Percentiles rank a stretch among this genome's conserved stretches.
Evolutionary conservation across 92 coral and sea anemone genomes (phyloP).

Genomic region (Palythoa grandiflora): DNA sequence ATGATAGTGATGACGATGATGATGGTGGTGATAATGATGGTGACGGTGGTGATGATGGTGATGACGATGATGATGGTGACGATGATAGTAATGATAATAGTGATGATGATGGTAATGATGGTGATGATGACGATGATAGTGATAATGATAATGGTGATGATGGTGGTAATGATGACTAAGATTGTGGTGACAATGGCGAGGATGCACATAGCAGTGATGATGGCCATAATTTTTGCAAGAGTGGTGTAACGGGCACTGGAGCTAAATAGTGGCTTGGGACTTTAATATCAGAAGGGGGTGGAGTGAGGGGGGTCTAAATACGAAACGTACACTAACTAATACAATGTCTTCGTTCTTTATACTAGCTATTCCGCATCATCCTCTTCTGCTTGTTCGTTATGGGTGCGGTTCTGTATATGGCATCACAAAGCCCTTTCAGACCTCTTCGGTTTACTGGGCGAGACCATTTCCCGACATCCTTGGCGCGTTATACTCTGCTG

Average conservation of each 20-base stretch:
- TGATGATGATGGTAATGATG: background rate
- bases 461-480: constrained; percentile 61
- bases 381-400: constrained; percentile 41
- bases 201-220: background rate
- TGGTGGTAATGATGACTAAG: background rate
- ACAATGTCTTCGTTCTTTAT: background rate
- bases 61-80: background rate
- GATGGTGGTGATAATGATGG: background rate
- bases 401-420: constrained; percentile 60
- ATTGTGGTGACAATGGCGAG: background rate
- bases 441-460: constrained; percentile 63
- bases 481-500: constrained; percentile 44
- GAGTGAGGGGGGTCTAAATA: too few relatives aligned
- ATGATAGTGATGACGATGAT: background rate
- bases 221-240: too few relatives aligned
- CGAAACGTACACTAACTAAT: background rate
- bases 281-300: too few relatives aligned
- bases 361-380: background rate
- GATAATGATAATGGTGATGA: background rate
- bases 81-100: background rate
- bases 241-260: too few relatives aligned
- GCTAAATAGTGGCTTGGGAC: too few relatives aligned
- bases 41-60: background rate
- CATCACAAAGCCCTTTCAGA: constrained; percentile 37
- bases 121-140: background rate